A percentile compares a stretch with the other conserved stretches of the same genome.
Evolutionary conservation across 2,113 vertebrate genomes (phyloP).

Genomic region (Alligator sinensis): DNA sequence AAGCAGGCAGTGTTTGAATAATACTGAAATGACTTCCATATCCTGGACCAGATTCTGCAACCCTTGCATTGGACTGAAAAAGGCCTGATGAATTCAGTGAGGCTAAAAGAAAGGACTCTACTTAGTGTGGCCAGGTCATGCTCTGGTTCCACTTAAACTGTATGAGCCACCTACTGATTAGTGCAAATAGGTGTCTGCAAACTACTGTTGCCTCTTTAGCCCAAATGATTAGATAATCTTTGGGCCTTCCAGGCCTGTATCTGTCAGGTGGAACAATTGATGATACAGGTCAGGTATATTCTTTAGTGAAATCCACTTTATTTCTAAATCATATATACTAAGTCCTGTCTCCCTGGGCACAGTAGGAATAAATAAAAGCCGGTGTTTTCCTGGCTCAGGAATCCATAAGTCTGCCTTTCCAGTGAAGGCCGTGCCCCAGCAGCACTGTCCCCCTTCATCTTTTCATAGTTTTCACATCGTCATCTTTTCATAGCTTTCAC

Average conservation of each 20-base stretch:
- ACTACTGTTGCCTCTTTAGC: not conserved
- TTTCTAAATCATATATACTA: not conserved
- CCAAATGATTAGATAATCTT: not conserved
- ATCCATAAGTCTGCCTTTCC: not conserved
- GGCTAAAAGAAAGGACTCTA: not conserved
- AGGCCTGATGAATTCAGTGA: not conserved
- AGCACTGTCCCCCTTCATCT: not conserved
- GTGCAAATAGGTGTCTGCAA: not conserved
- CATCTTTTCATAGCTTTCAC: not conserved
- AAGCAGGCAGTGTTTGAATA: not conserved
- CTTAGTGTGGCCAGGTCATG: not conserved
- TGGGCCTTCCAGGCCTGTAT: not conserved
- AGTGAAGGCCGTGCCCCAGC: not conserved
- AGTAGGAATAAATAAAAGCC: not conserved
- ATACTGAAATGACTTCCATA: not conserved
- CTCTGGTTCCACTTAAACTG: not conserved
- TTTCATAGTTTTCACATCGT: not conserved
- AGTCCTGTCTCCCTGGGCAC: not conserved
- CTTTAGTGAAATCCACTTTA: not conserved
- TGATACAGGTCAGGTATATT: not conserved
- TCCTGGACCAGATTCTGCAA: not conserved
- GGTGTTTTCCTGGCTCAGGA: not conserved
- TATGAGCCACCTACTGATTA: not conserved
- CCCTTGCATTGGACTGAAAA: not conserved
- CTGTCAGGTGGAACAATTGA: not conserved